phyloP scores from a whole-genome alignment of 2,797 vertebrate species.

The Discoglossus pictus region DNA sequence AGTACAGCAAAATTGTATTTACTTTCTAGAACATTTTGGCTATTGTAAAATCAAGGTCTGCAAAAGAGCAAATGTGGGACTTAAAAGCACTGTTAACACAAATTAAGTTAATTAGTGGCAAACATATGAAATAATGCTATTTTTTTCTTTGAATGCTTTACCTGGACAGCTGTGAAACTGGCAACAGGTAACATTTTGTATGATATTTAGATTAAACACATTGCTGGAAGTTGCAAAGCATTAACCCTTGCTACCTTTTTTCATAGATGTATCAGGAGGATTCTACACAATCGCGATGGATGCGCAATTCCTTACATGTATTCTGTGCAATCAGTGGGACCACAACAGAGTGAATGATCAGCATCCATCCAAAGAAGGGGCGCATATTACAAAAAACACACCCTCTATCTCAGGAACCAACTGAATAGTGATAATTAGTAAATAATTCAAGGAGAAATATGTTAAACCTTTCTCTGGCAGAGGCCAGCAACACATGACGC shows the following conservation, averaged over 20 bases:
- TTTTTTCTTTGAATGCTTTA: constrained; percentile 72
- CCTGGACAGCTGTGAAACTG: constrained; percentile 85
- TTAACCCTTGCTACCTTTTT: constrained; percentile 48
- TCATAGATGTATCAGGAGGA: constrained; percentile 91
- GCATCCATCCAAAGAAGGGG: constrained; percentile 59
- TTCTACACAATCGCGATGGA: constrained; percentile 80
- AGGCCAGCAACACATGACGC: no score
- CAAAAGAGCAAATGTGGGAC: no score
- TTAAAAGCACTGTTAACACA: no score
- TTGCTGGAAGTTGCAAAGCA: no score
- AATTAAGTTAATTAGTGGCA: no score
- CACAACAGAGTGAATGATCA: constrained; percentile 68
- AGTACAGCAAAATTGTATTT: no score
- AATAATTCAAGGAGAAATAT: no score
- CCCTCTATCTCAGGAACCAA: constrained; percentile 36
- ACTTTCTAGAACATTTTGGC: no score
- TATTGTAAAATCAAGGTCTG: no score
- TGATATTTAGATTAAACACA: no score
- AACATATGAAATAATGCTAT: constrained; percentile 23
- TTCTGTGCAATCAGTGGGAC: constrained; percentile 95
- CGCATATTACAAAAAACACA: background rate
- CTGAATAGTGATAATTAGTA: no score
- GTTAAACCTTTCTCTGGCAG: no score
- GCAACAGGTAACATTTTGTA: constrained; percentile 69
- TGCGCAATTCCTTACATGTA: constrained; percentile 90